Conservation (phyloP, 1,140 invertebrate genomes). For the Laupala kohalensis region DNA sequence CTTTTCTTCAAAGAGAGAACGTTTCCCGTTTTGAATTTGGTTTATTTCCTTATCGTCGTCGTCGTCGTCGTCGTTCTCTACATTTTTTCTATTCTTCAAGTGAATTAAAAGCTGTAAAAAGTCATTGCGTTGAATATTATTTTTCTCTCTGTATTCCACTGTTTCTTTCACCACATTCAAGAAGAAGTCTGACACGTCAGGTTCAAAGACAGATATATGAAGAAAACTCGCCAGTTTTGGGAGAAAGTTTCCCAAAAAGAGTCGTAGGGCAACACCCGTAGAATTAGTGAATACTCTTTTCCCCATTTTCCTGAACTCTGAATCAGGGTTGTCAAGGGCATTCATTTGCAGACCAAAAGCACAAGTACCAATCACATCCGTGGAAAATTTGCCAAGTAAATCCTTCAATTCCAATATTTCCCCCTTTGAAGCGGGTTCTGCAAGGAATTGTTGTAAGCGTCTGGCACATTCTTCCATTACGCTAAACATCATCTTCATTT, state of each 20-base stretch:
- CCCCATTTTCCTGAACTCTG: conserved; percentile 21
- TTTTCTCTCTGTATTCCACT: conserved; percentile 18
- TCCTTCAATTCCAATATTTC: conserved; percentile 25
- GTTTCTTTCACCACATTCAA: conserved; percentile 16
- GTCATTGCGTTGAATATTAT: conserved; percentile 23
- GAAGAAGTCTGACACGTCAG: conserved; percentile 19
- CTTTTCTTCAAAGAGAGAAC: too few species aligned
- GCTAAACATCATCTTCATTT: conserved; percentile 34
- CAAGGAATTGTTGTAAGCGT: not conserved
- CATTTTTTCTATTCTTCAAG: conserved; percentile 9
- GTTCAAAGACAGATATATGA: not conserved
- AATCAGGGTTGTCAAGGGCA: conserved; percentile 33
- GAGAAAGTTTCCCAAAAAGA: not conserved
- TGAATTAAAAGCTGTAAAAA: conserved; percentile 11
- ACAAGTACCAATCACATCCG: conserved; percentile 43
- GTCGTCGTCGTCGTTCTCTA: conserved; percentile 3
- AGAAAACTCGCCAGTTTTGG: not conserved
- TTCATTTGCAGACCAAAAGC: conserved; percentile 43
- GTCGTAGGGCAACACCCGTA: not conserved
- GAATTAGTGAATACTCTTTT: not conserved
- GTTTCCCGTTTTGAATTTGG: too few species aligned
- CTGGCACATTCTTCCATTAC: not conserved
- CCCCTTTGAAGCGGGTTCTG: conserved; percentile 7
- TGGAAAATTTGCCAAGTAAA: conserved; percentile 34
- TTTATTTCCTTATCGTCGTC: too few species aligned